A percentile compares a stretch with the other conserved stretches of the same genome.
Conservation (phyloP, 1,140 invertebrate genomes). For the Drosophila paulistorum region DNA sequence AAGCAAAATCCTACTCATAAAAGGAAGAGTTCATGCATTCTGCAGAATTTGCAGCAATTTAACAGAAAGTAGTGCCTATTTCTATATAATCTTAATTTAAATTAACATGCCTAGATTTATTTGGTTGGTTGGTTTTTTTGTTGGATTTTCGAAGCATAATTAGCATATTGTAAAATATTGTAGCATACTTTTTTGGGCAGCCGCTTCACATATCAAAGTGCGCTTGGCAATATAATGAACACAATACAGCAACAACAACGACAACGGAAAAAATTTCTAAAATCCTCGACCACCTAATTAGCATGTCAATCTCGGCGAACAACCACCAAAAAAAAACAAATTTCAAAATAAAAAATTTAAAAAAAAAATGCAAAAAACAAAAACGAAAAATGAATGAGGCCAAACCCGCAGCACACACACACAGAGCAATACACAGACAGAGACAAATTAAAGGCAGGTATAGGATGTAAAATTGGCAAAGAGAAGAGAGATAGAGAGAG, state of each 20-base stretch:
- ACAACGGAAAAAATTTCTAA: constrained; percentile 32
- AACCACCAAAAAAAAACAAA: neutral
- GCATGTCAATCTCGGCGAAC: constrained; percentile 54
- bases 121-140: too few relatives aligned
- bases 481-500: neutral
- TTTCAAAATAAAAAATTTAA: neutral
- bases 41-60: neutral
- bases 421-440: constrained; percentile 5
- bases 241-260: neutral
- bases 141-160: constrained; percentile 27
- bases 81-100: neutral
- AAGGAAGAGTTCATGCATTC: neutral
- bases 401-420: constrained; percentile 6
- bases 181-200: constrained; percentile 31
- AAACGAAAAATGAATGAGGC: constrained; percentile 13
- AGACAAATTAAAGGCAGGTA: constrained; percentile 24
- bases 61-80: neutral
- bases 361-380: neutral
- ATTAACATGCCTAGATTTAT: too few relatives aligned
- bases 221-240: constrained; percentile 14
- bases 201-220: constrained; percentile 22
- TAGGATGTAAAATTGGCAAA: neutral
- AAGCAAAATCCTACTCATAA: neutral
- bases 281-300: constrained; percentile 48
- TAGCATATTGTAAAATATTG: constrained; percentile 50